These are phyloP conservation scores for Xyliphius kryptos DNA, from an alignment of 2,113 vertebrate genomes.

Conservation along the genomic window DNA sequence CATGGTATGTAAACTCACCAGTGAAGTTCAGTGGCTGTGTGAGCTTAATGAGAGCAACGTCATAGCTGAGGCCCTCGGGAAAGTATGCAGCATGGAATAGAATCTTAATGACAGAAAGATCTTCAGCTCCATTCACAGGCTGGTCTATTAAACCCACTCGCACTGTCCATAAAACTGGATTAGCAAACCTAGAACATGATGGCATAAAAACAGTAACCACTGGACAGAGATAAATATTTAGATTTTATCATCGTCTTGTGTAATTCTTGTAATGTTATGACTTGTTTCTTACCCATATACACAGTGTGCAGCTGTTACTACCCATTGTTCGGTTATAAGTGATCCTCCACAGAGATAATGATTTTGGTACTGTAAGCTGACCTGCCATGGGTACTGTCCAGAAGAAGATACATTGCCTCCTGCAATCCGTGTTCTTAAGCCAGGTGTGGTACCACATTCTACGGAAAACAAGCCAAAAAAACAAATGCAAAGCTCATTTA, in stretches of 20 bases:
- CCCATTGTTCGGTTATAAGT: conserved; percentile 68
- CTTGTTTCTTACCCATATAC: conserved; percentile 38
- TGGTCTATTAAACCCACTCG: conserved; percentile 41
- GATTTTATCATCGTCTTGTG: no score
- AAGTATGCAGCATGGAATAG: conserved; percentile 40
- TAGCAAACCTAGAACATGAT: conserved; percentile 30
- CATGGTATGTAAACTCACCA: conserved; percentile 22
- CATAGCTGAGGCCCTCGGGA: conserved; percentile 27
- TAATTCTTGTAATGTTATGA: background rate
- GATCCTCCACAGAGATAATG: conserved; percentile 77
- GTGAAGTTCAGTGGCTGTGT: conserved; percentile 36
- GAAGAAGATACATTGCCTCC: conserved; percentile 64
- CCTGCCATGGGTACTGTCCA: conserved; percentile 79
- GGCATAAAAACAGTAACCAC: no score
- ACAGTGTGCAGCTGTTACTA: conserved; percentile 78
- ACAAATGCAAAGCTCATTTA: no score
- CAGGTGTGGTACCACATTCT: conserved; percentile 66
- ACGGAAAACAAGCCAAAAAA: background rate
- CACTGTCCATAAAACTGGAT: conserved; percentile 39
- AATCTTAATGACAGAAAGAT: conserved; percentile 44
- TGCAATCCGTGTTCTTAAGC: conserved; percentile 62
- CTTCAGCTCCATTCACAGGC: conserved; percentile 34
- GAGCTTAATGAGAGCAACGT: conserved; percentile 47
- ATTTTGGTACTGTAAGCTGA: conserved; percentile 76
- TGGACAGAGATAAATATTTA: no score